phyloP scores from a whole-genome alignment of 1,140 invertebrate species.

The Drosophila murphyi region DNA sequence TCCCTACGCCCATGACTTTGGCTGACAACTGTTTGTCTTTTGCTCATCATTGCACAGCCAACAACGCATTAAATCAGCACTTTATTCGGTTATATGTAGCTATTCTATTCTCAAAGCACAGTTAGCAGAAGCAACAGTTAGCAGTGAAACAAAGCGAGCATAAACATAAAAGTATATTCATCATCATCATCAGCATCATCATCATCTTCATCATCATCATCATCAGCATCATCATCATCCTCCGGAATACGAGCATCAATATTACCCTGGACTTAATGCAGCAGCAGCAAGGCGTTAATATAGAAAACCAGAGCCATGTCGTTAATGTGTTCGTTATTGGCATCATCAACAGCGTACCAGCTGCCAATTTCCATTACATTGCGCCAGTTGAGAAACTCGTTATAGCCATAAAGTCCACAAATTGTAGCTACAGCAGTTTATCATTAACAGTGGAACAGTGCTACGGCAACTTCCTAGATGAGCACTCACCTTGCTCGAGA shows the following conservation, averaged over 20 bases:
- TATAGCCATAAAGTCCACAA: constrained; percentile 73
- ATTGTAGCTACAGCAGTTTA: constrained; percentile 58
- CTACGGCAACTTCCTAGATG: constrained; percentile 2
- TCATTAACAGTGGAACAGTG: constrained; percentile 13
- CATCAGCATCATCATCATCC: no score
- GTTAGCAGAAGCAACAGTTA: constrained; percentile 36
- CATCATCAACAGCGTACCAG: constrained; percentile 51
- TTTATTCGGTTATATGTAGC: constrained; percentile 66
- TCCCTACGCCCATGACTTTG: constrained; percentile 13
- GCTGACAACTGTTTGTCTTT: not conserved
- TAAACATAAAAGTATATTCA: not conserved
- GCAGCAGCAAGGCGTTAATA: constrained; percentile 66
- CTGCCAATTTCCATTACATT: constrained; percentile 73
- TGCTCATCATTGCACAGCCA: constrained; percentile 38
- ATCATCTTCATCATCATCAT: no score
- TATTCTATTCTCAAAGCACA: constrained; percentile 1
- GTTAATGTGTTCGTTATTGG: constrained; percentile 56
- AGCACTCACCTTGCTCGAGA: constrained; percentile 71
- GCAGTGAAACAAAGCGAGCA: constrained; percentile 11
- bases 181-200: not conserved
- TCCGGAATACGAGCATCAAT: not conserved
- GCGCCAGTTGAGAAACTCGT: constrained; percentile 78
- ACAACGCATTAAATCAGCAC: constrained; percentile 65
- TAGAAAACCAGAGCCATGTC: constrained; percentile 72
- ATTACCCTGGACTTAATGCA: constrained; percentile 48